A percentile compares a stretch with the other conserved stretches of the same genome.
These are phyloP conservation scores for Isotomurus palustris DNA, from an alignment of 2,888 invertebrate genomes.

Conservation along the genomic window DNA sequence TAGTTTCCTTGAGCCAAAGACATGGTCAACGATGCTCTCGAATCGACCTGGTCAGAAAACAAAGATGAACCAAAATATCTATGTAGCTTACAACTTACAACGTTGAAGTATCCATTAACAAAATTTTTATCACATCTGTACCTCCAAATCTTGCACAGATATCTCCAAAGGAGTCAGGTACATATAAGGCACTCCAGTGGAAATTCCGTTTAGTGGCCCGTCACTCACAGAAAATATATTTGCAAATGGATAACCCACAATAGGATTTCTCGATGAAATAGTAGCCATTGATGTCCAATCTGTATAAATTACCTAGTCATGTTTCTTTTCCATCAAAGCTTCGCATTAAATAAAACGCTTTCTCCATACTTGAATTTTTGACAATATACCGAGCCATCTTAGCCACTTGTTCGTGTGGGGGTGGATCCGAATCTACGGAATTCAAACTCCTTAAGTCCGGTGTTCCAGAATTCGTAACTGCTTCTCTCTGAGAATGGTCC, in stretches of 20 bases:
- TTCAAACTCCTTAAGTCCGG: too few relatives aligned
- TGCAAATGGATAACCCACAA: slow-evolving; percentile 63
- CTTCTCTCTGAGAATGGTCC: too few relatives aligned
- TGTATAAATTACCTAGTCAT: slow-evolving; percentile 48
- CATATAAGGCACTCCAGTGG: slow-evolving; percentile 68
- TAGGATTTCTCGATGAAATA: slow-evolving; percentile 59
- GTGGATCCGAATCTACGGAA: too few relatives aligned
- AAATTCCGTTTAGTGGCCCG: slow-evolving; percentile 60
- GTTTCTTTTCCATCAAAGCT: slow-evolving; percentile 35
- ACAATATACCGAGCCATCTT: slow-evolving; percentile 69
- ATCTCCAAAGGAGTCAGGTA: slow-evolving; percentile 69
- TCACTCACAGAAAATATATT: slow-evolving; percentile 68
- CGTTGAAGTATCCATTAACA: too few relatives aligned
- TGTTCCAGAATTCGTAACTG: too few relatives aligned
- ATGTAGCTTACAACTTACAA: too few relatives aligned
- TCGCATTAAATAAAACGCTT: not conserved
- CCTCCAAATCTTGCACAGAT: slow-evolving; percentile 62
- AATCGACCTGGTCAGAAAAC: too few relatives aligned
- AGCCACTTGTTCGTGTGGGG: slow-evolving; percentile 60
- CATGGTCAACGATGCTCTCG: slow-evolving; percentile 58
- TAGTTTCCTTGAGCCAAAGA: slow-evolving; percentile 65
- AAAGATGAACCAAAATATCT: too few relatives aligned
- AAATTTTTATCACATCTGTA: slow-evolving; percentile 48
- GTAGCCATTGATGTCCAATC: slow-evolving; percentile 71
- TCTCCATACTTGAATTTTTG: slow-evolving; percentile 61